phyloP scores from a whole-genome alignment of 2,888 invertebrate genomes.

The Diadegma fenestrale region DNA sequence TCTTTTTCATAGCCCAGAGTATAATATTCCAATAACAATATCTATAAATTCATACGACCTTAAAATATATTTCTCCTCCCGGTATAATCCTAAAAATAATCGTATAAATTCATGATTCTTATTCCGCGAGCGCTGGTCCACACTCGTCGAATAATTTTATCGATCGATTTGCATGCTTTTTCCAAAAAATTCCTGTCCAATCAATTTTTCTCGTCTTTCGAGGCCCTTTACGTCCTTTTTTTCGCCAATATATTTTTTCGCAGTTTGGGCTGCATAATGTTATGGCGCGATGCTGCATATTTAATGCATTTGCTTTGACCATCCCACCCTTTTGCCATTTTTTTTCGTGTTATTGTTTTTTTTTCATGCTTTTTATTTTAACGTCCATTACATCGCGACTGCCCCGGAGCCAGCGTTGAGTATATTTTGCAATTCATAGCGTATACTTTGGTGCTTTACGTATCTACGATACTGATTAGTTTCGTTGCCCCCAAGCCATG shows the following conservation, averaged over 20 bases:
- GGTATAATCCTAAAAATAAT: background rate
- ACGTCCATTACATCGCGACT: conserved; percentile 19
- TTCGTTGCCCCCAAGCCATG: conserved; percentile 57
- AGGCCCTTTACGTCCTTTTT: background rate
- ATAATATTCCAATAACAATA: conserved; percentile 15
- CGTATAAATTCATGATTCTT: conserved; percentile 18
- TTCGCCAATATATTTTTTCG: background rate
- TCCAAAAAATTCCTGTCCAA: background rate
- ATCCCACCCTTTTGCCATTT: background rate
- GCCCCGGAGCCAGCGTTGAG: conserved; percentile 19
- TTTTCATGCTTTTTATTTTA: background rate
- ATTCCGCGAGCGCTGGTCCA: background rate
- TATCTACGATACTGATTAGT: conserved; percentile 51
- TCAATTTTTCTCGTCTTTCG: background rate
- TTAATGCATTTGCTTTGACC: conserved; percentile 10
- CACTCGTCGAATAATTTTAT: background rate
- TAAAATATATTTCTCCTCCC: background rate
- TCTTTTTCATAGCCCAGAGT: background rate
- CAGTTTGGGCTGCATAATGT: conserved; percentile 25
- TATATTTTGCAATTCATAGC: conserved; percentile 49
- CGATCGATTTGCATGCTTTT: conserved; percentile 4
- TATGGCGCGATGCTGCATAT: conserved; percentile 15
- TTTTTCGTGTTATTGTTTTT: background rate
- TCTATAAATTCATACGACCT: background rate
- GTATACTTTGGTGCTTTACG: conserved; percentile 22